phyloP scores from a whole-genome alignment of 2,113 vertebrate species.

The Anseranas semipalmata region DNA sequence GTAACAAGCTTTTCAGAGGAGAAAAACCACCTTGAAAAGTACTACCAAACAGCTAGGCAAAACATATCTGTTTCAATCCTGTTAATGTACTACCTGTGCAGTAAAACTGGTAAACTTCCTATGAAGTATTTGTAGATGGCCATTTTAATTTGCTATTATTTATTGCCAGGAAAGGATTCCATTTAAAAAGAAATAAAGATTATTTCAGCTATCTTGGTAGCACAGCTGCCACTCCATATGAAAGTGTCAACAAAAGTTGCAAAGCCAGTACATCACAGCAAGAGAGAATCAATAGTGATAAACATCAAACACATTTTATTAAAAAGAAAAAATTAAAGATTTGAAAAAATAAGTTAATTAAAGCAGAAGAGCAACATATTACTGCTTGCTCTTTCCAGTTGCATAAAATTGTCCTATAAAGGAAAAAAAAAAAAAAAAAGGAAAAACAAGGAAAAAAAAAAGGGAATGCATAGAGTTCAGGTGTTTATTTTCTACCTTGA shows the following conservation, averaged over 20 bases:
- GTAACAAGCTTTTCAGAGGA: background rate
- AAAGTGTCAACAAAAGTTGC: conserved; percentile 11
- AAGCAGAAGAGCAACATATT: background rate
- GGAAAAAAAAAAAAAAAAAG: background rate
- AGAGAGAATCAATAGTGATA: background rate
- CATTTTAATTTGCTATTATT: conserved; percentile 16
- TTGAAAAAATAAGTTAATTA: background rate
- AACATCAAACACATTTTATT: background rate
- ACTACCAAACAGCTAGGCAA: background rate
- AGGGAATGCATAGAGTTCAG: background rate
- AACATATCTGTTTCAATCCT: background rate
- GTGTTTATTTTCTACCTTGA: rapidly evolving
- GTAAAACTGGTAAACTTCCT: background rate
- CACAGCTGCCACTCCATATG: conserved; percentile 1
- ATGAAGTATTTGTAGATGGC: background rate
- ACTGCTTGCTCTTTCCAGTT: background rate
- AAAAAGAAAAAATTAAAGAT: background rate
- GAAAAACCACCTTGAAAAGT: background rate
- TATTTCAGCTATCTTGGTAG: background rate
- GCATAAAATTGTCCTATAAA: background rate
- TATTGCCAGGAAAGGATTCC: background rate
- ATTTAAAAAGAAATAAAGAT: conserved; percentile 19
- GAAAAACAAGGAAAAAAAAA: background rate
- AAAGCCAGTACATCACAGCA: background rate
- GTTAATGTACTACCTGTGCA: background rate